Evolutionary conservation across 2,888 invertebrate genomes (phyloP), one percentile per base, ranked within the genome.

Genomic region (Idaea aversata): DNA sequence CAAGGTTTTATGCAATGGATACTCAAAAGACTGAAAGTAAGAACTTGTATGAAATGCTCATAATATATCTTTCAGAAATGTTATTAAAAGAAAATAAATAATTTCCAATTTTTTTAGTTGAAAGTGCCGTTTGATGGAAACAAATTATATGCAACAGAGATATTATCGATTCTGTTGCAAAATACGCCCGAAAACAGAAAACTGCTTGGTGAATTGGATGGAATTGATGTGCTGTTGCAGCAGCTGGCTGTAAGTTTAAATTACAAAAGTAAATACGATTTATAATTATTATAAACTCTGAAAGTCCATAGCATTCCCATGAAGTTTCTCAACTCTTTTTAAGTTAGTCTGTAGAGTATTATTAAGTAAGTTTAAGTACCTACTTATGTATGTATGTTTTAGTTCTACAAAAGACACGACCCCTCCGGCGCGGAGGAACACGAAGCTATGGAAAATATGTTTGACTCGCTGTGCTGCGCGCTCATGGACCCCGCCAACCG

Each of bases 371-470:
- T n/a, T n/a, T n/a, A n/a, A n/a, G n/a, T n/a, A n/a, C n/a, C 25
- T 25, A 25, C 25, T 2, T 25, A 25, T 25, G 25, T 25, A 25
- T 25, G 25, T 25, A 25, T 59, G 15, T 47, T 25, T 57, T 62
- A 97, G 96, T 96, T 96, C 79, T 99, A 98, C 90, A 99, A 99
- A 88, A 94, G 98, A 15, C 98, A 99, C 82, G 99, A 99, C 91
- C 99, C 99, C 0, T 93, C 94, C 64, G 96, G 96, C 65, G 95
- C 96, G 3, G 99, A 99, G 87, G 99, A 99, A 86, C 96, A 97
- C 78, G 99, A 99, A 88, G 96, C 98, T 80, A 99, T 99, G 99
- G 99, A 99, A 89, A 99, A 99, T 90, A 93, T 99, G 74, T 99
- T 99, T 86, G 97, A 99, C 88, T 96, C 97, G 66, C 91, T 99